Evolutionary conservation across 2,113 vertebrate genomes (phyloP).

Genomic region (Spermophilus dauricus): DNA sequence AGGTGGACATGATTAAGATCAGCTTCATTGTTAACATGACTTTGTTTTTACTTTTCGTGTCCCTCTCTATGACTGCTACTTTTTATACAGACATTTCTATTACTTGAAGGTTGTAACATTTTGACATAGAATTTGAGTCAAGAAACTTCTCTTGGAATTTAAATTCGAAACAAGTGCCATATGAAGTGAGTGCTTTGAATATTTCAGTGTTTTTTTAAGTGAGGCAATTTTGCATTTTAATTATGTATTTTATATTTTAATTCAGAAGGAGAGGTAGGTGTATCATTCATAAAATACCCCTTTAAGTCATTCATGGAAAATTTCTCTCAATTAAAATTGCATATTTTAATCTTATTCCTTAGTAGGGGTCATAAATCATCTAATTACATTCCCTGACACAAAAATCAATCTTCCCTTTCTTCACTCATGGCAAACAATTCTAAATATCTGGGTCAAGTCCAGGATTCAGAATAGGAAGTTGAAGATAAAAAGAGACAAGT

Average conservation of each 20-base stretch:
- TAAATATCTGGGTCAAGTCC: not conserved
- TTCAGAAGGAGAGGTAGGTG: constrained; percentile 19
- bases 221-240: constrained; percentile 60
- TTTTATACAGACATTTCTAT: constrained; percentile 10
- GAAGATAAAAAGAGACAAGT: not conserved
- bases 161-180: constrained; percentile 37
- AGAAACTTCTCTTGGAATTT: constrained; percentile 28
- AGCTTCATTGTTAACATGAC: not conserved
- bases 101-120: not conserved
- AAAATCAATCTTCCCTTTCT: constrained; percentile 2
- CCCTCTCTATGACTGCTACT: not conserved
- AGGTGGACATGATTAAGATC: not conserved
- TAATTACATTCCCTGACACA: constrained; percentile 1
- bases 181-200: constrained; percentile 55
- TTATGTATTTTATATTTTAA: constrained; percentile 61
- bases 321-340: constrained; percentile 59
- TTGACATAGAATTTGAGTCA: constrained; percentile 11
- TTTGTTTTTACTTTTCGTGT: not conserved
- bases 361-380: constrained; percentile 34
- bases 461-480: not conserved
- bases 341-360: constrained; percentile 46
- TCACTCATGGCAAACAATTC: not conserved
- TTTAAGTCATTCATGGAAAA: constrained; percentile 56
- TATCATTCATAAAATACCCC: constrained; percentile 44
- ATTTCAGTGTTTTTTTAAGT: constrained; percentile 58